These are phyloP conservation scores for Malthinus flaveolus DNA, from an alignment of 2,888 invertebrate species.

Conservation along the genomic window DNA sequence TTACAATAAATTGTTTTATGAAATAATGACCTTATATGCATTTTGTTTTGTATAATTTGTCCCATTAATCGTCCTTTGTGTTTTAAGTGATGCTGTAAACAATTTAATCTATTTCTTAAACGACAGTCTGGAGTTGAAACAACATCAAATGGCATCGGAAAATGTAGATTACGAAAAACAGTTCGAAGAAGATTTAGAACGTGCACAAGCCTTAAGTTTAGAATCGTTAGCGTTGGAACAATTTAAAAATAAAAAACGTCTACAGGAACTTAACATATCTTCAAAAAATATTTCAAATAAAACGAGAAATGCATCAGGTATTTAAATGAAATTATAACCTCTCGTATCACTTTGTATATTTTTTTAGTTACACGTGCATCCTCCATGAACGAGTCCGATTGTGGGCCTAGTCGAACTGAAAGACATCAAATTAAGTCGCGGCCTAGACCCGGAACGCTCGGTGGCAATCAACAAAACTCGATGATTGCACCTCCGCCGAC, in stretches of 20 bases:
- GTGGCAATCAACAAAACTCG: conserved; percentile 53
- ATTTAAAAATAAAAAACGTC: conserved; percentile 71
- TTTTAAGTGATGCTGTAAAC: conserved; percentile 3
- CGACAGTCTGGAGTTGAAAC: not conserved
- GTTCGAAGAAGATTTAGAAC: conserved; percentile 84
- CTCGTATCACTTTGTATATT: not conserved
- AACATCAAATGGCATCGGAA: conserved; percentile 20
- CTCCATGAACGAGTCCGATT: conserved; percentile 51
- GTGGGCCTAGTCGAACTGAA: conserved; percentile 41
- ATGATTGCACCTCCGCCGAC: conserved; percentile 56
- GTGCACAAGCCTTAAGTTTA: conserved; percentile 84
- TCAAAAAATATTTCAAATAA: conserved; percentile 31
- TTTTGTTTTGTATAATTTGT: conserved; percentile 1
- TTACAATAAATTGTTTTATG: conserved; percentile 3
- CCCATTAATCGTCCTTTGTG: conserved; percentile 9
- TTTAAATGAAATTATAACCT: conserved; percentile 1
- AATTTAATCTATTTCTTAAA: not conserved
- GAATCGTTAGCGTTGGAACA: conserved; percentile 85
- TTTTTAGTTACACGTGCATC: conserved; percentile 47
- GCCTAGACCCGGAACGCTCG: conserved; percentile 62
- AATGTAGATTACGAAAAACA: conserved; percentile 74
- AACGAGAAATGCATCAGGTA: conserved; percentile 43
- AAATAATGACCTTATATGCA: conserved; percentile 11
- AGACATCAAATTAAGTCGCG: conserved; percentile 58
- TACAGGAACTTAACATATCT: conserved; percentile 46